Conservation (phyloP, 2,888 invertebrate genomes). For the Pseudoips prasinana region DNA sequence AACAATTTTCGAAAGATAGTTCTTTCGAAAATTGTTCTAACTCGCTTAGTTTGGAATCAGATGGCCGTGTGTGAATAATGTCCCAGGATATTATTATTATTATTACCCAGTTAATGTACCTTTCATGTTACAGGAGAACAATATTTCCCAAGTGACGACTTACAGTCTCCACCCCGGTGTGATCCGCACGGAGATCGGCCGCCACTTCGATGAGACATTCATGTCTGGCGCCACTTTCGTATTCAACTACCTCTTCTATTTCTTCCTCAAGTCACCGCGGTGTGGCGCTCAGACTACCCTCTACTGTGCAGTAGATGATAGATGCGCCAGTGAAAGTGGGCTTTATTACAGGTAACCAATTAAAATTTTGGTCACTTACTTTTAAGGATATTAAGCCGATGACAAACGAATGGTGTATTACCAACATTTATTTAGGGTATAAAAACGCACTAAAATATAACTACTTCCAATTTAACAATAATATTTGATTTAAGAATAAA, state of each 20-base stretch:
- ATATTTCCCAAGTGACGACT: conserved; percentile 72
- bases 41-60: no score
- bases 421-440: no score
- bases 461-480: no score
- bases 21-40: no score
- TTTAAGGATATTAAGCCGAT: neutral
- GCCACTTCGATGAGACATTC: conserved; percentile 73
- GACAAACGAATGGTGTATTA: no score
- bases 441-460: no score
- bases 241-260: conserved; percentile 50
- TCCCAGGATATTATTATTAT: no score
- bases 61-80: no score
- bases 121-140: conserved; percentile 45
- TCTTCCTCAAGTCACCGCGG: conserved; percentile 79
- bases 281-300: conserved; percentile 89
- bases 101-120: no score
- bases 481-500: no score
- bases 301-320: conserved; percentile 85
- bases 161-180: conserved; percentile 86
- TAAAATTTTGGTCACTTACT: neutral
- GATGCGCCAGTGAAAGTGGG: conserved; percentile 80
- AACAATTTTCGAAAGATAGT: no score
- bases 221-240: conserved; percentile 50
- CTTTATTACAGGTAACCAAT: conserved; percentile 74
- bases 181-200: conserved; percentile 84